Percentiles rank a stretch among this genome's conserved stretches.
Conservation (phyloP, 2,888 invertebrate species). For the Tenthredo scrophulariae region DNA sequence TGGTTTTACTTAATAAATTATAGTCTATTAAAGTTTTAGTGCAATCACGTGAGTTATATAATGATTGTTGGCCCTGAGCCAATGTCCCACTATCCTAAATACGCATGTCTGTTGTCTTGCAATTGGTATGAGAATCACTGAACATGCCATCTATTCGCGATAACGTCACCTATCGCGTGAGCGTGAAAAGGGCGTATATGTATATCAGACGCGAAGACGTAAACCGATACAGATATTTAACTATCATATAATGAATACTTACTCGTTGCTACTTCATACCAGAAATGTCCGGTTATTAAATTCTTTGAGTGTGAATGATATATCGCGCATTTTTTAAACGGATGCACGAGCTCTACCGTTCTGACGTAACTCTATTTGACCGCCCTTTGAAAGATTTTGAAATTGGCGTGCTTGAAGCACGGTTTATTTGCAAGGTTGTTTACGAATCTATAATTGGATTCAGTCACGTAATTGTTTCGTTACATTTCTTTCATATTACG, state of each 20-base stretch:
- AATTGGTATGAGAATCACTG: conserved; percentile 41
- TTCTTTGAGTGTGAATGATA: neutral
- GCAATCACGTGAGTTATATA: conserved; percentile 65
- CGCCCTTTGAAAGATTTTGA: neutral
- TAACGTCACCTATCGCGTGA: conserved; percentile 40
- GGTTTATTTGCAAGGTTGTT: neutral
- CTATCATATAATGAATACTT: neutral
- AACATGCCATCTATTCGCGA: conserved; percentile 2
- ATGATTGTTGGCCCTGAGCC: conserved; percentile 65
- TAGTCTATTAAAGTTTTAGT: conserved; percentile 2
- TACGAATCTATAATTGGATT: neutral
- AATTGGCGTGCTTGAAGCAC: neutral
- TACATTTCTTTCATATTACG: conserved; percentile 11
- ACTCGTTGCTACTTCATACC: neutral
- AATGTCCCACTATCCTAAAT: conserved; percentile 63
- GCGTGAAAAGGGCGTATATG: conserved; percentile 4
- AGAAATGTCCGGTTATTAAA: neutral
- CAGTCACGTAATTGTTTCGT: neutral
- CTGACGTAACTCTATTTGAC: conserved; percentile 37
- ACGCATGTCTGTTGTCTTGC: conserved; percentile 20
- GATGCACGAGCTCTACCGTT: neutral
- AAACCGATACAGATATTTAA: neutral
- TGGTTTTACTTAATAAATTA: neutral
- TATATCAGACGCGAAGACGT: neutral
- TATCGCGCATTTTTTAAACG: conserved; percentile 20